These are phyloP conservation scores for Aplysina aerophoba DNA, from an alignment of 37 sponge, comb jelly and placozoan genomes.

Conservation along the genomic window DNA sequence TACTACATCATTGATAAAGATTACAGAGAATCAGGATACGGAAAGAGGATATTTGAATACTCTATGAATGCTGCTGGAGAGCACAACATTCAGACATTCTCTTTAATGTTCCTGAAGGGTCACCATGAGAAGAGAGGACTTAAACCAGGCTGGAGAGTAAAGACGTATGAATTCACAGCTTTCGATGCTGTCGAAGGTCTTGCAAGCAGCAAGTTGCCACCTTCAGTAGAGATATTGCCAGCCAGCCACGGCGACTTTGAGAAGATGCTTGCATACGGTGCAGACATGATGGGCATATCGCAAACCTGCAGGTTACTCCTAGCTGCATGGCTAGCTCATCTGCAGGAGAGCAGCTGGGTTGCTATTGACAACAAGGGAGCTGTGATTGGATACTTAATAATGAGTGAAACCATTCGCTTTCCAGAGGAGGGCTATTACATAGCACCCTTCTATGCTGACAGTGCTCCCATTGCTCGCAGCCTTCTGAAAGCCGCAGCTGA, in stretches of 20 bases:
- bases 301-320: not conserved
- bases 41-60: no score
- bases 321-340: not conserved
- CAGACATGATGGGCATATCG: not conserved
- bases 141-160: no score
- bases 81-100: no score
- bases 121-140: no score
- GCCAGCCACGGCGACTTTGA: not conserved
- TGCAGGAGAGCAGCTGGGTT: not conserved
- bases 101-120: no score
- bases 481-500: not conserved
- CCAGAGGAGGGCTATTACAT: not conserved
- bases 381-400: not conserved
- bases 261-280: not conserved
- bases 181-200: no score
- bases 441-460: constrained; percentile 18
- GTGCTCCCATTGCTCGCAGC: not conserved
- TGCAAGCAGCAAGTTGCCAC: no score
- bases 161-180: no score
- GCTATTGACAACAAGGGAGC: not conserved
- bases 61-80: no score
- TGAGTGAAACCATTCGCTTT: not conserved
- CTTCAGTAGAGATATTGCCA: no score
- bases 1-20: no score
- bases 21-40: no score